phyloP scores from a whole-genome alignment of 2,888 invertebrate genomes.

The Lissonota sp. region DNA sequence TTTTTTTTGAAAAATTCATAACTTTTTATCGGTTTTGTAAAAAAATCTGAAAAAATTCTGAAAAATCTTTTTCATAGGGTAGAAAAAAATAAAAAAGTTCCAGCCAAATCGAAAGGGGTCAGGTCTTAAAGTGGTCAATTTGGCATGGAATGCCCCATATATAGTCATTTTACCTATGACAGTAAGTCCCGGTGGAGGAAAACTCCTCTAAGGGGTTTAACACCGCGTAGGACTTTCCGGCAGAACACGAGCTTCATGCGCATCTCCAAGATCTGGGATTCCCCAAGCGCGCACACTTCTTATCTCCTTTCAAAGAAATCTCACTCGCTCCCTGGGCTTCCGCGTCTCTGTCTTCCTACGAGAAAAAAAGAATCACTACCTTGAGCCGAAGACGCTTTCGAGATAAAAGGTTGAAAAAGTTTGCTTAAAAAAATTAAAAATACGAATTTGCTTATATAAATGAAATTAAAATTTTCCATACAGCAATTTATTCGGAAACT shows the following conservation, averaged over 20 bases:
- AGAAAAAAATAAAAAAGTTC: too few species aligned
- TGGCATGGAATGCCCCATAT: too few species aligned
- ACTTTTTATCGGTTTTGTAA: too few species aligned
- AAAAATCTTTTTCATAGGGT: too few species aligned
- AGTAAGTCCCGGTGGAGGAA: slow-evolving; percentile 12
- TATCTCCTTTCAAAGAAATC: slow-evolving; percentile 12
- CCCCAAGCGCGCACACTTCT: not conserved
- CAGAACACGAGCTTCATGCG: slow-evolving; percentile 5
- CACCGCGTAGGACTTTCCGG: slow-evolving; percentile 12
- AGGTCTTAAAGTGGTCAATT: too few species aligned
- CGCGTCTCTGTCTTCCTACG: slow-evolving; percentile 2
- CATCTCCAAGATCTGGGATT: slow-evolving; percentile 12
- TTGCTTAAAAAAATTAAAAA: too few species aligned
- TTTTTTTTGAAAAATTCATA: too few species aligned
- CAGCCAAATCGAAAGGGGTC: too few species aligned
- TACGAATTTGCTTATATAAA: too few species aligned
- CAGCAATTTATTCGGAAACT: too few species aligned
- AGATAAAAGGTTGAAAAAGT: not conserved
- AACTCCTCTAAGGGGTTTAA: slow-evolving; percentile 27
- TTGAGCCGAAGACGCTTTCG: not conserved
- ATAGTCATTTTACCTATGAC: slow-evolving; percentile 15
- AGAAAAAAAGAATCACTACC: not conserved
- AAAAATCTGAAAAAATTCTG: too few species aligned
- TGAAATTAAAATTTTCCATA: too few species aligned
- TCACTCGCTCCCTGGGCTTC: not conserved